Evolutionary conservation across 2,888 invertebrate species (phyloP).

Genomic region (Lasioglossum oenotherae): DNA sequence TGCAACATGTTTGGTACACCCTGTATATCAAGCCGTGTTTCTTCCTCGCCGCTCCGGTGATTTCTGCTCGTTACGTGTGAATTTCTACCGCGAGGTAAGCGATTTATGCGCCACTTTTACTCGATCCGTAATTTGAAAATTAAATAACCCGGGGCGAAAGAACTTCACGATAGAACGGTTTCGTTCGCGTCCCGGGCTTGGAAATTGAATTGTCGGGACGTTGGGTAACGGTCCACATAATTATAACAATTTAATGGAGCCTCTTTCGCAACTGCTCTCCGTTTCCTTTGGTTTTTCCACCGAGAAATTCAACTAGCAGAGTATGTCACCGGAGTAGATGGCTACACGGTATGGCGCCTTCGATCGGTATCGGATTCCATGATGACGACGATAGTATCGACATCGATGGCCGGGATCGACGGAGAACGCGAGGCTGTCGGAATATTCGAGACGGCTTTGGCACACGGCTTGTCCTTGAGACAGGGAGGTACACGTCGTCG

Average conservation of each 20-base stretch:
- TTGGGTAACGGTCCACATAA: neutral
- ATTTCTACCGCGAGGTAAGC: neutral
- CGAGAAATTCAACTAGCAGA: neutral
- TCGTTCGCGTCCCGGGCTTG: neutral
- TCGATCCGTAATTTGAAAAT: neutral
- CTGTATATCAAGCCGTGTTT: neutral
- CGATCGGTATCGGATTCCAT: neutral
- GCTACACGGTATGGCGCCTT: neutral
- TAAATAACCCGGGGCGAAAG: neutral
- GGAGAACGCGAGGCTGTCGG: conserved; percentile 22
- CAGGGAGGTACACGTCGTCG: conserved; percentile 58
- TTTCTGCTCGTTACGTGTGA: neutral
- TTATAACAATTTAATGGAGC: neutral
- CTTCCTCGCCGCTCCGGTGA: neutral
- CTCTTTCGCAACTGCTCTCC: neutral
- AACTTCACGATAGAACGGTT: neutral
- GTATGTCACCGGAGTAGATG: neutral
- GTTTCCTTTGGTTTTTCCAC: neutral
- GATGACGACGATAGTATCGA: conserved; percentile 42
- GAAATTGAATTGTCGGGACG: neutral
- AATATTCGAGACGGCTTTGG: conserved; percentile 66
- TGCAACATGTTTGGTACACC: no score
- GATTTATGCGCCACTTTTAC: neutral
- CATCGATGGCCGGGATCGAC: conserved; percentile 24
- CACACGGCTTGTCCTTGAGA: conserved; percentile 68